Base-by-base conservation (phyloP, 2,888 invertebrate species). In the Neoitamus cyanurus region DNA sequence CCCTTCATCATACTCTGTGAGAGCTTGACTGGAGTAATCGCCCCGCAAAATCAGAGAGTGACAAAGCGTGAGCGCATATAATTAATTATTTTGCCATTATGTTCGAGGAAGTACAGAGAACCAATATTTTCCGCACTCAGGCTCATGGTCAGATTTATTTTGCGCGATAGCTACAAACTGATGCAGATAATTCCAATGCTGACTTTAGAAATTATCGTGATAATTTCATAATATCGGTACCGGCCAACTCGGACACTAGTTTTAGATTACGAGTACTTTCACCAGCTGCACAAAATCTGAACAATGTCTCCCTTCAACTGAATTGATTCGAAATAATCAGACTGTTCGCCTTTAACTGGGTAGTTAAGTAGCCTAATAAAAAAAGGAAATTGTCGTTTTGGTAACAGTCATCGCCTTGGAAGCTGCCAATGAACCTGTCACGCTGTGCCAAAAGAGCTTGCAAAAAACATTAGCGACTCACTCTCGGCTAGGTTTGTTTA, bases 361-460 rank as follows among this genome's bases (percentile, higher is more conserved):
- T 11, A 58, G 58, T 58, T 58, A 9, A 6, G n/a, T n/a, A n/a
- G 6, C 25, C 58, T 2, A 25, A 58, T 20, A 58, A n/a, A n/a
- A n/a, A n/a, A n/a, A 58, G 58, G 58, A 58, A 58, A 58, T 58
- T 20, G 0, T 58, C 58, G 25, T 58, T 58, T 25, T 25, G 20
- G 58, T 1, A 20, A 58, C 58, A 20, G 58, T 58, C 58, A 58
- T 58, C 70, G 15, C 15, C 70, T 30, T 70, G 58, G 20, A 70
- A 70, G 31, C n/a, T 70, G 70, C 31, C 70, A 70, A 30, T 70
- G 70, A 70, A 70, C 70, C 70, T 70, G 70, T 70, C 30, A 70
- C 70, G 31, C 30, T 31, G 70, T 70, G 31, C 3, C 70, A 15
- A 70, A 31, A 70, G 13, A 31, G 70, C n/a, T 70, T 70, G 70